A percentile compares a stretch with the other conserved stretches of the same genome.
Conservation (phyloP, 2,797 vertebrate genomes). For the Rhynchonycteris naso region DNA sequence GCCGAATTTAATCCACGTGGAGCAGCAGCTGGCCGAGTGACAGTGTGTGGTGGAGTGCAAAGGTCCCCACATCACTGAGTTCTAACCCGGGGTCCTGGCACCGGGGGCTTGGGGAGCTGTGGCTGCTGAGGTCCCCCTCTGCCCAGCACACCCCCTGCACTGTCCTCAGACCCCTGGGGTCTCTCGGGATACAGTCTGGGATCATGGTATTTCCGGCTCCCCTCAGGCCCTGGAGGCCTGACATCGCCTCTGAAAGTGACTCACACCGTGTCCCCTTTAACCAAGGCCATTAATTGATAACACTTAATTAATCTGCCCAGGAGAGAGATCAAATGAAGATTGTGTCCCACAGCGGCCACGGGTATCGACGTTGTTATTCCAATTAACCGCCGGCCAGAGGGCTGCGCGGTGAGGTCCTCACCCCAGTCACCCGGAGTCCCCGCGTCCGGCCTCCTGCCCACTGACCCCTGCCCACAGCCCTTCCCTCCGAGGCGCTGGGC, state of each 20-base stretch:
- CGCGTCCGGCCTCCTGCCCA: conserved; percentile 77
- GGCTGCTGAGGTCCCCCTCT: not conserved
- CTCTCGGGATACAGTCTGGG: not conserved
- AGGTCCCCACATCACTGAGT: not conserved
- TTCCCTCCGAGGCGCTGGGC: conserved; percentile 65
- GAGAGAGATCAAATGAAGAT: conserved; percentile 89
- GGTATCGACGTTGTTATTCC: conserved; percentile 89
- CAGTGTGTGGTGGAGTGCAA: not conserved
- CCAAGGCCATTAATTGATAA: conserved; percentile 91
- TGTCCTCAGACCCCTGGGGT: too few species aligned
- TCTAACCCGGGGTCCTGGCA: not conserved
- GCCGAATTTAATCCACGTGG: not conserved
- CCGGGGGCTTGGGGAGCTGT: not conserved
- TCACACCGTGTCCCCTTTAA: conserved; percentile 86
- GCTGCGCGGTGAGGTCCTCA: conserved; percentile 86
- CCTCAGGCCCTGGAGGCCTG: conserved; percentile 51
- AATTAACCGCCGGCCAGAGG: conserved; percentile 84
- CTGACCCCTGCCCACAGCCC: conserved; percentile 81
- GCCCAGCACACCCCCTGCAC: not conserved
- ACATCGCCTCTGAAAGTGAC: conserved; percentile 82
- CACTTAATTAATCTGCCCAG: conserved; percentile 91
- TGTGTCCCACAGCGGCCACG: conserved; percentile 84
- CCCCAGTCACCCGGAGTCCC: conserved; percentile 86
- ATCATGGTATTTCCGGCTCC: not conserved
- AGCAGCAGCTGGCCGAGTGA: not conserved